phyloP scores from a whole-genome alignment of 2,797 vertebrate genomes.

The Gastrophryne carolinensis region DNA sequence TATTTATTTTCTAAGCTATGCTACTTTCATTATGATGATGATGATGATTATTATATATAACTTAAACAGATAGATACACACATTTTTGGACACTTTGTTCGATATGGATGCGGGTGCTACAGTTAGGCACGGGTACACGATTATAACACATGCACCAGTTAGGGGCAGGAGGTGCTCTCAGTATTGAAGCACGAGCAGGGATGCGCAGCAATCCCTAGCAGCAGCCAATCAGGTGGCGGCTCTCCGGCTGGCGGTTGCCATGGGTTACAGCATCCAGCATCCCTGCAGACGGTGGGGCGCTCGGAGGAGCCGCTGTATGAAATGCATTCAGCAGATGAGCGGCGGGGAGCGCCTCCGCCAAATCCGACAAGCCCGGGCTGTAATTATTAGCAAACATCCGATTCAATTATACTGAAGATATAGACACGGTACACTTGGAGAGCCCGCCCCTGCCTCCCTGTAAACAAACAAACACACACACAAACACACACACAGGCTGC shows the following conservation, averaged over 20 bases:
- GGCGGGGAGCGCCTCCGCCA: not conserved
- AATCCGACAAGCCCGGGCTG: slow-evolving; percentile 22
- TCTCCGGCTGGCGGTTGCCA: not conserved
- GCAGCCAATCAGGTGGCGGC: no score
- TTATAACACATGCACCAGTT: no score
- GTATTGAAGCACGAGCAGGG: no score
- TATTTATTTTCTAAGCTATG: no score
- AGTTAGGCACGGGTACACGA: no score
- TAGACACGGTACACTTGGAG: slow-evolving; percentile 29
- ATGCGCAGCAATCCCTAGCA: not conserved
- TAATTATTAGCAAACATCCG: slow-evolving; percentile 47
- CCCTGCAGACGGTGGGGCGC: not conserved
- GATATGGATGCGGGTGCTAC: no score
- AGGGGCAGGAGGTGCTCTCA: no score
- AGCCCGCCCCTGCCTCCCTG: slow-evolving; percentile 10
- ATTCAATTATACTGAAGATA: slow-evolving; percentile 46
- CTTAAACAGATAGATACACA: no score
- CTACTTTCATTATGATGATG: no score
- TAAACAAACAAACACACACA: slow-evolving; percentile 36
- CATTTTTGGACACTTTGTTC: no score
- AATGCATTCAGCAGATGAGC: slow-evolving; percentile 21
- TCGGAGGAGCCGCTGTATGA: slow-evolving; percentile 15
- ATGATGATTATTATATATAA: no score
- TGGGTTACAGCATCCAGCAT: not conserved
- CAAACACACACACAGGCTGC: slow-evolving; percentile 21